Conservation (phyloP, 1,140 invertebrate species). For the Stegodyphus dumicola region DNA sequence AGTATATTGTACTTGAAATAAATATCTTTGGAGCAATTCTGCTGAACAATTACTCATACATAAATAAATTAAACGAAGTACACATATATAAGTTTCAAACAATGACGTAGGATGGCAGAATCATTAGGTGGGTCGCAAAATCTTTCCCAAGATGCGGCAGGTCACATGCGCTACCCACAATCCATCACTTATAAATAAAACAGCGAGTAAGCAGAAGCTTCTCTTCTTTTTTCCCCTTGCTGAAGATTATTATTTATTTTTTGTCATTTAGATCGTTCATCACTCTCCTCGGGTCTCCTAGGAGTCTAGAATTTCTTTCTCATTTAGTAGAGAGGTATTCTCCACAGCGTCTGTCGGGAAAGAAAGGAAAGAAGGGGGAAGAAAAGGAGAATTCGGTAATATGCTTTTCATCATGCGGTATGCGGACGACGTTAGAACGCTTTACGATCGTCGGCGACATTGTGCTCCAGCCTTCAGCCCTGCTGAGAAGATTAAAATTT, state of each 20-base stretch:
- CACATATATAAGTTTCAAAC: no score
- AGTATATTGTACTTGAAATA: no score
- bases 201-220: no score
- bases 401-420: background rate
- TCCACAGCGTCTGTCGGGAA: background rate
- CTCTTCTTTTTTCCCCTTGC: background rate
- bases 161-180: background rate
- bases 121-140: no score
- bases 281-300: background rate
- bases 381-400: background rate
- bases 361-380: background rate
- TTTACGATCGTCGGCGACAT: background rate
- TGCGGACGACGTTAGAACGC: background rate
- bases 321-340: background rate
- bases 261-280: background rate
- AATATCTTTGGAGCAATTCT: no score
- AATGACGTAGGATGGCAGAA: no score
- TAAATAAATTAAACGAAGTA: no score
- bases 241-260: background rate
- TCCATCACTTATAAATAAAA: background rate
- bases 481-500: background rate
- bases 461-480: background rate
- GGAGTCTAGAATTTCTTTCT: slow-evolving; percentile 2
- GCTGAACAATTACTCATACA: no score
- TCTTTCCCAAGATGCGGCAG: no score